A percentile compares a stretch with the other conserved stretches of the same genome.
Conservation (phyloP, 2,797 vertebrate species). For the Adrianichthys oophorus region DNA sequence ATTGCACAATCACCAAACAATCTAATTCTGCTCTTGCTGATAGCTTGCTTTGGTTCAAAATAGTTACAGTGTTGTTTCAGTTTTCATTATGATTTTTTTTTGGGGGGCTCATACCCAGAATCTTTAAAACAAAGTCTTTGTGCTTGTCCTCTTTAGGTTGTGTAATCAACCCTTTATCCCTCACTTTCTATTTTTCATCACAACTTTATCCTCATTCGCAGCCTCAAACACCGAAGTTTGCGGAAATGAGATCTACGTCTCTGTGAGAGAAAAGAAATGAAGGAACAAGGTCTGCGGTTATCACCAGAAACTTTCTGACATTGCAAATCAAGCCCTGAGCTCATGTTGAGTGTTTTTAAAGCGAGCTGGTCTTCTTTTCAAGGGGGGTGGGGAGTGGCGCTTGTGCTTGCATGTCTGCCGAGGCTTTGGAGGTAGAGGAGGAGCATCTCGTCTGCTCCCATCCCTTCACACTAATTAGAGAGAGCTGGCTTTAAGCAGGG, state of each 20-base stretch:
- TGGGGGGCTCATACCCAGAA: slow-evolving; percentile 42
- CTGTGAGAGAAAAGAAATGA: slow-evolving; percentile 14
- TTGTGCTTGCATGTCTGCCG: slow-evolving; percentile 60
- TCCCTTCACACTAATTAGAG: slow-evolving; percentile 72
- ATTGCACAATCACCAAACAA: slow-evolving; percentile 25
- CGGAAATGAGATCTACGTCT: slow-evolving; percentile 54
- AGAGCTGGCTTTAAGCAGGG: slow-evolving; percentile 50
- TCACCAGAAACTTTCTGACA: slow-evolving; percentile 71
- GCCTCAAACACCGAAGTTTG: slow-evolving; percentile 63
- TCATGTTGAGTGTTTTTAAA: slow-evolving; percentile 70
- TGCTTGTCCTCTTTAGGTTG: slow-evolving; percentile 51
- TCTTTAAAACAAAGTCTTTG: slow-evolving; percentile 57
- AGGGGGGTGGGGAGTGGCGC: slow-evolving; percentile 46
- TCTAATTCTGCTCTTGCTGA: slow-evolving; percentile 25
- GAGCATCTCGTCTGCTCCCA: slow-evolving; percentile 62
- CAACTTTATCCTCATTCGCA: slow-evolving; percentile 63
- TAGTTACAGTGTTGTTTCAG: slow-evolving; percentile 36
- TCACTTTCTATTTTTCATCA: slow-evolving; percentile 66
- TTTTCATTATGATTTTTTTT: slow-evolving; percentile 52
- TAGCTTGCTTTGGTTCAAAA: slow-evolving; percentile 30
- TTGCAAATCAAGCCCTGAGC: slow-evolving; percentile 65
- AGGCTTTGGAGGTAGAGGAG: slow-evolving; percentile 55
- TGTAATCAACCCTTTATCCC: slow-evolving; percentile 51
- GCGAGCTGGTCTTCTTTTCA: slow-evolving; percentile 49
- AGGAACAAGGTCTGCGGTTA: slow-evolving; percentile 51